These are phyloP conservation scores for Erebia palarica DNA, from an alignment of 2,888 invertebrate species.

Conservation along the genomic window DNA sequence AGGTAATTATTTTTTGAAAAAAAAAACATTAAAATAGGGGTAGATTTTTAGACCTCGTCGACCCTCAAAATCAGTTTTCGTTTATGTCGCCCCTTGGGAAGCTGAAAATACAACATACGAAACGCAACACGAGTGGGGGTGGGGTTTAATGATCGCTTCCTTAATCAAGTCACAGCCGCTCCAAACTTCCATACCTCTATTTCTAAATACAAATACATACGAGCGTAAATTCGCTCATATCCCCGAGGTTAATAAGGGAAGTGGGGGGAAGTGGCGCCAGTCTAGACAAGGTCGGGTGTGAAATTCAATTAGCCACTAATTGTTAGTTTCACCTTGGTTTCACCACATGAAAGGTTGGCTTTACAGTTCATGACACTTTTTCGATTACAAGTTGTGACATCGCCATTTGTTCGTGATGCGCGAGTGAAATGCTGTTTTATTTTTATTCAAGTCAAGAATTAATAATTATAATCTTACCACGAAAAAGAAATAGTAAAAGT, in stretches of 20 bases:
- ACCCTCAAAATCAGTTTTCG: no score
- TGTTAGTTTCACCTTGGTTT: slow-evolving; percentile 21
- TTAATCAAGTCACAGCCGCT: slow-evolving; percentile 20
- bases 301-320: slow-evolving; percentile 27
- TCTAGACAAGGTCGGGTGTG: neutral
- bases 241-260: neutral
- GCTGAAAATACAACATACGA: neutral
- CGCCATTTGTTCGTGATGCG: neutral
- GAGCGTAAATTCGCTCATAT: slow-evolving; percentile 13
- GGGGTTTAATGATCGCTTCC: slow-evolving; percentile 24
- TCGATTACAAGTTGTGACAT: neutral
- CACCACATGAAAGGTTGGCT: slow-evolving; percentile 19
- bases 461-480: no score
- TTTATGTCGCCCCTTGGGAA: no score
- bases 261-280: slow-evolving; percentile 2
- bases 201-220: slow-evolving; percentile 30
- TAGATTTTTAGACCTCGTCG: no score
- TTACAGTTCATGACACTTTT: slow-evolving; percentile 11
- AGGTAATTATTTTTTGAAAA: no score
- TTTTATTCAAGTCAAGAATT: no score
- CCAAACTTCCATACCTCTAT: slow-evolving; percentile 24
- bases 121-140: slow-evolving; percentile 14
- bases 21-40: no score
- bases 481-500: no score
- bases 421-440: no score